Evolutionary conservation across 2,797 vertebrate species (phyloP), one percentile per base, ranked within the genome.

Genomic region (Ptychadena robeensis): DNA sequence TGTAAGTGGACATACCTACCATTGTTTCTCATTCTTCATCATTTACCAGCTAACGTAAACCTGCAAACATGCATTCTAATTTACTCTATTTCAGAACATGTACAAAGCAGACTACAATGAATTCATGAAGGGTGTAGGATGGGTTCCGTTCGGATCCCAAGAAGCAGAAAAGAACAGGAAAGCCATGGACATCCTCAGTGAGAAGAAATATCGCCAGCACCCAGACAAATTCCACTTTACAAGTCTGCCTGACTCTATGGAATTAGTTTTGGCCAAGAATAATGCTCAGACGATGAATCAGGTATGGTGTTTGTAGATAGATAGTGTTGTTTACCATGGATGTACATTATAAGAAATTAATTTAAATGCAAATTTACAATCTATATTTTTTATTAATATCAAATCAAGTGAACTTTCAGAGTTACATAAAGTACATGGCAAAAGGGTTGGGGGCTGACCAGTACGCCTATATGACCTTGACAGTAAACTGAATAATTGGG

Each of bases 71-170:
- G 1, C 2, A 35, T 44, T 15, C 44, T 38, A 14, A 10, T 25
- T 5, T 64, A 2, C 30, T 88, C 40, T 83, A 80, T 87, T 87
- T n/a, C 91, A 99, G 98, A 98, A 98, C 87, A 85, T 90, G 59
- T 99, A 99, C 90, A 98, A 96, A 89, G 94, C 96, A 8, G 98
- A 99, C 0, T 99, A 96, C 82, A 94, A 90, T 85, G 95, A 92
- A 89, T 93, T 83, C 71, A 93, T 91, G 77, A 95, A 80, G 91
- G 96, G 96, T 35, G 76, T 87, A 30, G 96, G 96, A 72, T 98
- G 96, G 96, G 91, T 96, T 22, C 93, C 96, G 0, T 92, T 95
- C 34, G 96, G 96, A 73, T 98, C 96, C 32, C 48, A 97, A 64
- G 94, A 86, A 79, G 94, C 95, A 61, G 96, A 97, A 88, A 96